Evolutionary conservation across 1,140 invertebrate species (phyloP).

Genomic region (Trissolcus basalis): DNA sequence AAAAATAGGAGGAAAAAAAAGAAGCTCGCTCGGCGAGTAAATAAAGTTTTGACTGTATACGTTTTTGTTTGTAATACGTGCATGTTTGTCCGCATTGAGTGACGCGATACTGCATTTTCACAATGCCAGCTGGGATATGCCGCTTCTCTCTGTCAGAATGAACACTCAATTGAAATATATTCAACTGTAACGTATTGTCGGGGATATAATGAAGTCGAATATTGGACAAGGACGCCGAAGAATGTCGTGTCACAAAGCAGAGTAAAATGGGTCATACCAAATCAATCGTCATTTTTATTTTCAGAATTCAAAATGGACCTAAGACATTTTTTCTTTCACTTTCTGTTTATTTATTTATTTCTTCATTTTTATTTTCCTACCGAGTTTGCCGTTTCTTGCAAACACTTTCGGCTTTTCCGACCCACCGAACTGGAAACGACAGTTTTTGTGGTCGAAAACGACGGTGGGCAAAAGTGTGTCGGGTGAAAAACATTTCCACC

Average conservation of each 20-base stretch:
- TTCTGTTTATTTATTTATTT: too few relatives aligned
- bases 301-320: too few relatives aligned
- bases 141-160: slow-evolving; percentile 29
- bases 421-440: not conserved
- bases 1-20: slow-evolving; percentile 1
- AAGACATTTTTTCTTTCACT: too few relatives aligned
- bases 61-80: slow-evolving; percentile 32
- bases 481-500: slow-evolving; percentile 56
- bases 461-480: slow-evolving; percentile 45
- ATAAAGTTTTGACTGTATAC: slow-evolving; percentile 25
- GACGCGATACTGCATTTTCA: slow-evolving; percentile 24
- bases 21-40: slow-evolving; percentile 21
- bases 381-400: not conserved
- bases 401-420: slow-evolving; percentile 14
- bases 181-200: slow-evolving; percentile 38
- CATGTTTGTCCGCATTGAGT: slow-evolving; percentile 29
- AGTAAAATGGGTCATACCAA: slow-evolving; percentile 27
- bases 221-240: slow-evolving; percentile 47
- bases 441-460: slow-evolving; percentile 5
- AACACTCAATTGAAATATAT: slow-evolving; percentile 49
- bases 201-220: slow-evolving; percentile 48
- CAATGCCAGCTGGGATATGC: slow-evolving; percentile 10
- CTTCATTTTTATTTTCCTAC: too few relatives aligned
- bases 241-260: slow-evolving; percentile 18
- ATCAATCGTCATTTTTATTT: slow-evolving; percentile 28